Conservation (phyloP, 2,888 invertebrate species). For the Rotaria sp. region DNA sequence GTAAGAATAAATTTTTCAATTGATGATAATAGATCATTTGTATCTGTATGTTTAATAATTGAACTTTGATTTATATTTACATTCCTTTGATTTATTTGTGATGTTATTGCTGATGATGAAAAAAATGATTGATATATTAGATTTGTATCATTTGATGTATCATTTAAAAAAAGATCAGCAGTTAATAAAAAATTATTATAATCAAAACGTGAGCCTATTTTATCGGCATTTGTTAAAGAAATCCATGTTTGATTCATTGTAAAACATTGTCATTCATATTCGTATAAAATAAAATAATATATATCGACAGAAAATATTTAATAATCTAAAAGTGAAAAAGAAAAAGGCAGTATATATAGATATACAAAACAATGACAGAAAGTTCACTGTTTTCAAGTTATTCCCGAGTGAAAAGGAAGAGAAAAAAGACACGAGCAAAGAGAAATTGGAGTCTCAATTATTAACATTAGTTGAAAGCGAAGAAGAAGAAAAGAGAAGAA, state of each 20-base stretch:
- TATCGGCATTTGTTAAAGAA: not conserved
- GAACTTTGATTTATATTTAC: not conserved
- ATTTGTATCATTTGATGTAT: not conserved
- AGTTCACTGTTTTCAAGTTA: not conserved
- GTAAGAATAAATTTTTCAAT: not conserved
- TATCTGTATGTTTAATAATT: not conserved
- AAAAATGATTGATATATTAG: not conserved
- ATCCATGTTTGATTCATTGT: slow-evolving; percentile 3
- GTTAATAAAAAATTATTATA: not conserved
- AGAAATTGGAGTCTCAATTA: not conserved
- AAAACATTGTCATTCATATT: not conserved
- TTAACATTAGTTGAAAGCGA: not conserved
- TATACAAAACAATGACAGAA: not conserved
- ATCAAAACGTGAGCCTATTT: not conserved
- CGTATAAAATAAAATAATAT: not conserved
- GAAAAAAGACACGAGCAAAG: not conserved
- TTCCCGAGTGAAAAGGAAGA: not conserved
- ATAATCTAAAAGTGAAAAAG: not conserved
- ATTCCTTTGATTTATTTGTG: not conserved
- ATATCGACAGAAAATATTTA: too few relatives aligned
- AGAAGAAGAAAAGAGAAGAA: not conserved
- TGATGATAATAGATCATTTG: not conserved
- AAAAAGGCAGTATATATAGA: not conserved
- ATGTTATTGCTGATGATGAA: not conserved
- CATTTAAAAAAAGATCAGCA: not conserved